Conservation (phyloP, 2,888 invertebrate species). For the Melitaea athalia region DNA sequence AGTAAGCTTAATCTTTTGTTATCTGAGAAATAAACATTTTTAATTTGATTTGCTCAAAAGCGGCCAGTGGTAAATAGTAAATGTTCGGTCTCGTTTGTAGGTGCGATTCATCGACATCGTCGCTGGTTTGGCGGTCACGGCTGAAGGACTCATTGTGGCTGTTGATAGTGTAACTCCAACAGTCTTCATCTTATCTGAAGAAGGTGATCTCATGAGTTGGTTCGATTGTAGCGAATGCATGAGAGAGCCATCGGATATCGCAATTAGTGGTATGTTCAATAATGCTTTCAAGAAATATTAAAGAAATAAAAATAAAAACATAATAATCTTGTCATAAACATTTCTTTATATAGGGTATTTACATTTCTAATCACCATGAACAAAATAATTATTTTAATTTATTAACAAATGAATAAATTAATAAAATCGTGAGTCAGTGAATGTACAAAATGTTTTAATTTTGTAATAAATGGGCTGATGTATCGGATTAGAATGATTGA, state of each 20-base stretch:
- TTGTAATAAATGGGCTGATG: too few species aligned
- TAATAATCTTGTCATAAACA: too few species aligned
- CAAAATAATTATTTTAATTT: too few species aligned
- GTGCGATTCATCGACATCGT: conserved; percentile 93
- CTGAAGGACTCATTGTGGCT: conserved; percentile 96
- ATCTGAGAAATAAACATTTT: background rate
- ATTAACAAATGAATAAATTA: too few species aligned
- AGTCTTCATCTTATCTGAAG: conserved; percentile 95
- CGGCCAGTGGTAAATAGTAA: background rate
- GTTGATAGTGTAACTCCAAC: conserved; percentile 99
- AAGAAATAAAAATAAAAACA: background rate
- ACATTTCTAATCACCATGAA: too few species aligned
- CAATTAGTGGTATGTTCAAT: conserved; percentile 89
- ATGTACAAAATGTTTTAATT: too few species aligned
- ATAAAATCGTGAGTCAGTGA: too few species aligned
- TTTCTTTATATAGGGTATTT: too few species aligned
- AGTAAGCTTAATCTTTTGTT: too few species aligned
- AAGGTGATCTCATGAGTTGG: conserved; percentile 96
- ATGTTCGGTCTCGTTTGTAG: conserved; percentile 46
- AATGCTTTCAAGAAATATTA: background rate
- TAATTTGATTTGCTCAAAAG: too few species aligned
- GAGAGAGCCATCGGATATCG: conserved; percentile 98
- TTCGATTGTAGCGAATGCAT: conserved; percentile 99
- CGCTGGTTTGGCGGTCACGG: conserved; percentile 96
- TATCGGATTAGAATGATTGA: too few species aligned